Base-by-base conservation (phyloP, 2,113 vertebrate species). In the Indicator maculatus region DNA sequence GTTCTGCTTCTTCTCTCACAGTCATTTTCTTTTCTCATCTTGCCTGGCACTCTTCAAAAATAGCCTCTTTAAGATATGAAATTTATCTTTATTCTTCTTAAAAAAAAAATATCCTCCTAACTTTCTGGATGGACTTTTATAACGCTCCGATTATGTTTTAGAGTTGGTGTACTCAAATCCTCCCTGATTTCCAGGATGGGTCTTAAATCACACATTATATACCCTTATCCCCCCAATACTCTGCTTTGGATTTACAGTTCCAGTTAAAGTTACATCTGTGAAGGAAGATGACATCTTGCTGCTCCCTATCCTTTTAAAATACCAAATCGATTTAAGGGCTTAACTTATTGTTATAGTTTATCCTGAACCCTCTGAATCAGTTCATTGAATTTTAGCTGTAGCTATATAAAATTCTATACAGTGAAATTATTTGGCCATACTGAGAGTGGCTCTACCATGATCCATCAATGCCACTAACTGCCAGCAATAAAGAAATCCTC, bases 331-430 rank as follows among this genome's bases (percentile, higher is more conserved):
- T 98, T 97, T 97, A 97, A 96, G 89, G 91, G 86, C 96, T 82
- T 75, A 97, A 97, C 96, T 96, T 97, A 96, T 97, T 96, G 96
- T 97, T 97, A 97, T 97, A 96, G 97, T 98, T 98, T 98, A 97
- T 97, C 96, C 95, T 77, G 92, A 96, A 97, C 93, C 89, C 97
- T 97, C 97, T 95, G 96, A 96, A 98, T 97, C 97, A 97, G 97
- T 97, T 98, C 97, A 98, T 95, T 98, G 97, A 96, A 97, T 98
- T 98, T 98, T 97, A 98, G 97, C 97, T 95, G 90, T 91, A 96
- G 96, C 96, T 94, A 81, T 97, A 98, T 96, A 97, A 97, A 98
- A 97, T 92, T 96, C 96, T 95, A 91, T 95, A 91, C 89, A 95
- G 94, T 83, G 84, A 96, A 97, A 96, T 97, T 95, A 95, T 97